A percentile compares a stretch with the other conserved stretches of the same genome.
Evolutionary conservation across 2,113 vertebrate genomes (phyloP).

Genomic region (Ageneiosus marmoratus): DNA sequence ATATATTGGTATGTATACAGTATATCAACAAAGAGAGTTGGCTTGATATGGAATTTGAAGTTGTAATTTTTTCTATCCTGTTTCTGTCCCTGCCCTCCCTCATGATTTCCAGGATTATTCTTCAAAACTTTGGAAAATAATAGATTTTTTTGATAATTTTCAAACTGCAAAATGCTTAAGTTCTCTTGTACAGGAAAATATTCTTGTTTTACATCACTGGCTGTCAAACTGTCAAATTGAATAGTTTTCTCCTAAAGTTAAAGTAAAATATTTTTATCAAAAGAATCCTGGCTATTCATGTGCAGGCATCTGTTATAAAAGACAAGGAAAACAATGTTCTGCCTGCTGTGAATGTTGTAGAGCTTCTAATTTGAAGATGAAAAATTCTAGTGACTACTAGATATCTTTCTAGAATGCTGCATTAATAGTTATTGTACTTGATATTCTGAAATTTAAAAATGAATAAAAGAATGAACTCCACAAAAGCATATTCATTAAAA

Average conservation of each 20-base stretch:
- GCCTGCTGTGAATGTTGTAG: constrained; percentile 88
- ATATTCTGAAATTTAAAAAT: constrained; percentile 79
- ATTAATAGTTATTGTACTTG: constrained; percentile 91
- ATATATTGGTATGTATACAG: constrained; percentile 81
- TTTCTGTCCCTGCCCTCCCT: constrained; percentile 73
- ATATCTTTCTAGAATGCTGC: constrained; percentile 87
- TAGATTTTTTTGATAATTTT: constrained; percentile 74
- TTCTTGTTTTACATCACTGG: constrained; percentile 31
- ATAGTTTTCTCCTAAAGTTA: constrained; percentile 45
- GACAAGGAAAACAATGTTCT: constrained; percentile 74
- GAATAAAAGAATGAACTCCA: constrained; percentile 54
- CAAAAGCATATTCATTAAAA: constrained; percentile 83
- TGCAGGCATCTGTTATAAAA: constrained; percentile 61
- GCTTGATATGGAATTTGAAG: constrained; percentile 69
- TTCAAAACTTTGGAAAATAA: constrained; percentile 80
- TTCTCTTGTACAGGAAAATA: constrained; percentile 74
- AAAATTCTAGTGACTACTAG: constrained; percentile 88
- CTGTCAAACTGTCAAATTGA: constrained; percentile 38
- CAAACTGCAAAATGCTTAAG: constrained; percentile 84
- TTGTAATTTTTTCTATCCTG: constrained; percentile 71
- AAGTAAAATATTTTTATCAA: constrained; percentile 49
- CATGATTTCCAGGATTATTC: constrained; percentile 60
- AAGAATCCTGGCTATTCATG: constrained; percentile 57
- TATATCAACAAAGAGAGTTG: constrained; percentile 71
- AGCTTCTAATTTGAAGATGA: constrained; percentile 87